Conservation (phyloP, 2,797 vertebrate species). For the Coreius guichenoti region DNA sequence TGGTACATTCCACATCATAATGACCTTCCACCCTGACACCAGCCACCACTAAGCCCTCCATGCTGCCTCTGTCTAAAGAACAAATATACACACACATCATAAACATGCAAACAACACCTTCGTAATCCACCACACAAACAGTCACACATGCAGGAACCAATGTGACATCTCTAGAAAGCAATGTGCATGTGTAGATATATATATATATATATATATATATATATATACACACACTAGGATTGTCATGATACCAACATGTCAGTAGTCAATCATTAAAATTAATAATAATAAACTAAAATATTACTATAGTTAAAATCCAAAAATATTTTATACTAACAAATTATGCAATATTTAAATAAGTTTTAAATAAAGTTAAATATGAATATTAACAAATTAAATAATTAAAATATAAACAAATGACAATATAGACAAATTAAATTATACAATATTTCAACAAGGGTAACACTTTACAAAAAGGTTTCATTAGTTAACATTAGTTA, state of each 20-base stretch:
- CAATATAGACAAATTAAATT: background rate
- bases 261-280: background rate
- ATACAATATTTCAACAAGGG: too few relatives aligned
- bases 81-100: constrained; percentile 20
- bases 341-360: background rate
- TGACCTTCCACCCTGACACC: constrained; percentile 43
- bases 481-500: too few relatives aligned
- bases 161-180: constrained; percentile 6
- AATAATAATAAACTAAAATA: background rate
- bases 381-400: background rate
- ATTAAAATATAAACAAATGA: too few relatives aligned
- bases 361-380: background rate
- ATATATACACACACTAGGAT: background rate
- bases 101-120: background rate
- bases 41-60: constrained; percentile 23
- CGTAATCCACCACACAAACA: background rate
- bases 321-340: background rate
- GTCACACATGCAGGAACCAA: background rate
- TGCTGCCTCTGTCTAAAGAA: constrained; percentile 41
- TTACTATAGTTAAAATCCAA: background rate
- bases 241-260: background rate
- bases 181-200: background rate
- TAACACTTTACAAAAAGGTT: too few relatives aligned
- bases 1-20: constrained; percentile 29
- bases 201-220: background rate